Evolutionary conservation across 2,113 vertebrate genomes (phyloP).

Genomic region (Murina feae): DNA sequence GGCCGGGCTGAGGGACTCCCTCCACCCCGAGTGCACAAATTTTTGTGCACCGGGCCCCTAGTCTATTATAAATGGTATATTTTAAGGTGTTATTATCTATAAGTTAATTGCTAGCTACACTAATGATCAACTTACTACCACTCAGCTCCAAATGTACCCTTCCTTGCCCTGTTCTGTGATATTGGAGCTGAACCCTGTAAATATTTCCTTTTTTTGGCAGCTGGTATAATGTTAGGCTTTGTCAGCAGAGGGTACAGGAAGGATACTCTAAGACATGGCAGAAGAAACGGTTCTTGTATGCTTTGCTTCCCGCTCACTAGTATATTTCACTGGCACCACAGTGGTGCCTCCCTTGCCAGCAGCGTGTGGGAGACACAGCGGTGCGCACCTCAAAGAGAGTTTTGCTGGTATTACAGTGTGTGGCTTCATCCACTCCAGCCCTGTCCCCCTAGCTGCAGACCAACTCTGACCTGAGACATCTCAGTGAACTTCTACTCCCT

Average conservation of each 20-base stretch:
- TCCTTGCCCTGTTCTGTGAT: neutral
- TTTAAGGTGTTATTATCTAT: slow-evolving; percentile 9
- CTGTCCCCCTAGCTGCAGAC: neutral
- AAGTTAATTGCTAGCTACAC: neutral
- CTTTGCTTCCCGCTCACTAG: neutral
- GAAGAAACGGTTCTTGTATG: neutral
- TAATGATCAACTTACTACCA: neutral
- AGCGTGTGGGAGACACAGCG: neutral
- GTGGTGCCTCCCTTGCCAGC: neutral
- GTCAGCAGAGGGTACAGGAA: neutral
- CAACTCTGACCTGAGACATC: neutral
- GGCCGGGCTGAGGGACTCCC: too few relatives aligned
- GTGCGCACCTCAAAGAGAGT: neutral
- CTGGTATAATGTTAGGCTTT: neutral
- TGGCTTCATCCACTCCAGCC: neutral
- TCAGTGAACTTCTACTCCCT: neutral
- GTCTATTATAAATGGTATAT: neutral
- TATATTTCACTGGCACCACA: too few relatives aligned
- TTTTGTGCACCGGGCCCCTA: too few relatives aligned
- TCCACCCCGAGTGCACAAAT: too few relatives aligned
- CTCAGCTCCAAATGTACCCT: neutral
- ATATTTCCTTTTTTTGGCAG: neutral
- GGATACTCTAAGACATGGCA: neutral
- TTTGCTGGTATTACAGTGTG: neutral
- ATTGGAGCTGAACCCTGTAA: neutral